Evolutionary conservation across 2,797 vertebrate genomes (phyloP).

Genomic region (Rhinatrema bivittatum): DNA sequence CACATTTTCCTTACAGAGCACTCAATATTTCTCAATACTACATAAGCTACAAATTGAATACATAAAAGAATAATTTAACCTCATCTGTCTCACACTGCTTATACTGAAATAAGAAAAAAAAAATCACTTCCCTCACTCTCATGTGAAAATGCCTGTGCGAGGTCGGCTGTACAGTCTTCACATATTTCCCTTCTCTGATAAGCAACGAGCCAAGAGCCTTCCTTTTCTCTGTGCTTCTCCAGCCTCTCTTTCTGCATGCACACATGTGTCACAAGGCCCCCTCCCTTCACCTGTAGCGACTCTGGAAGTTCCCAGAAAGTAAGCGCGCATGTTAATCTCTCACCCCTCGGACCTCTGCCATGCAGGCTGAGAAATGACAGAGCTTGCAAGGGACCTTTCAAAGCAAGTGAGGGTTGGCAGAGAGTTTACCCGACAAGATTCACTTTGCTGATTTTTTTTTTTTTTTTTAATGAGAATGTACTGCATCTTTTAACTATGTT

Average conservation of each 20-base stretch:
- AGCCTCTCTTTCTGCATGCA: too few species aligned
- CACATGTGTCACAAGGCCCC: constrained; percentile 32
- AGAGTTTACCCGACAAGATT: constrained; percentile 61
- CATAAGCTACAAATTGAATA: too few species aligned
- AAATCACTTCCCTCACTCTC: too few species aligned
- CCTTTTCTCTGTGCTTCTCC: constrained; percentile 38
- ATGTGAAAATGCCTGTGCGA: constrained; percentile 24
- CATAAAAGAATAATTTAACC: too few species aligned
- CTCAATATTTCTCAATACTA: too few species aligned
- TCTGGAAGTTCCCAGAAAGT: constrained; percentile 16
- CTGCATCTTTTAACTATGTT: constrained; percentile 44
- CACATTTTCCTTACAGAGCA: too few species aligned
- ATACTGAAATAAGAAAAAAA: too few species aligned
- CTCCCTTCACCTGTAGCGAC: constrained; percentile 24
- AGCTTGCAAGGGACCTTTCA: constrained; percentile 50
- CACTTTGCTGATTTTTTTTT: constrained; percentile 39
- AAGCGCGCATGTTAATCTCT: constrained; percentile 24
- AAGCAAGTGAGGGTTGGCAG: constrained; percentile 59
- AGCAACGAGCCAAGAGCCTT: constrained; percentile 32
- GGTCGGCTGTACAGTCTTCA: constrained; percentile 32
- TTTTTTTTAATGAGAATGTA: constrained; percentile 39
- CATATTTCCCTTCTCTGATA: constrained; percentile 36
- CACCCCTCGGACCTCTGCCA: constrained; percentile 36
- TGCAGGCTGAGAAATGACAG: constrained; percentile 46
- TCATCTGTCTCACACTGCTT: too few species aligned